Base-by-base conservation (phyloP, 2,113 vertebrate species). In the Stictonetta naevosa region DNA sequence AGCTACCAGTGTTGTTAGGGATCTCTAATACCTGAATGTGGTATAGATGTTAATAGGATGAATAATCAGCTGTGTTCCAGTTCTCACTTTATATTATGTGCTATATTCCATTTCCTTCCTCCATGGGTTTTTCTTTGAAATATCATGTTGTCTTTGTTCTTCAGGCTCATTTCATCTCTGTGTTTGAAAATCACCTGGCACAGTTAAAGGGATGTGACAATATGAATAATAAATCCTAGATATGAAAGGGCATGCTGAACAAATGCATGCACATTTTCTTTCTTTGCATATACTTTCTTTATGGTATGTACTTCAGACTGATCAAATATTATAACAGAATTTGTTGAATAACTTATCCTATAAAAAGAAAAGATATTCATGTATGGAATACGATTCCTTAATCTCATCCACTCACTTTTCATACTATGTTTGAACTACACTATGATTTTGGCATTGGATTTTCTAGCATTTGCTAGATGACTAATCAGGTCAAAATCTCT, bases 271-370 rank as follows among this genome's bases (percentile, higher is more conserved):
- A 74, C 28, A 34, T 85, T 71, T 89, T 90, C 66, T 69, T 13
- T 40, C 56, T 81, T 89, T 73, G 25, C 21, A 33, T 60, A 46
- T 46, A 52, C 5, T 88, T 85, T 71, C 33, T 64, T 89, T 78
- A 69, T 13, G 25, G 21, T 74, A 1, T 29, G 5, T 85, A n/a
- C 15, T 68, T 78, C 60, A 86, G 23, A 84, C 7, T 83, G 75
- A 71, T 62, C 78, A 92, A 94, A 76, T 95, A 78, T 74, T 90
- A 25, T n/a, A 91, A 67, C 5, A 53, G 18, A 87, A 91, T 73
- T 89, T 29, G 13, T 16, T 58, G 11, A 31, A 31, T 66, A 85
- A 89, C 44, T 63, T 83, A 53, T 38, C 25, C 10, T 6, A 67
- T 87, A 40, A 48, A 91, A 89, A 69, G 9, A 87, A 38, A 82